Evolutionary conservation across 2,797 vertebrate genomes (phyloP), one percentile per base, ranked within the genome.

Genomic region (Anguilla marmorata): DNA sequence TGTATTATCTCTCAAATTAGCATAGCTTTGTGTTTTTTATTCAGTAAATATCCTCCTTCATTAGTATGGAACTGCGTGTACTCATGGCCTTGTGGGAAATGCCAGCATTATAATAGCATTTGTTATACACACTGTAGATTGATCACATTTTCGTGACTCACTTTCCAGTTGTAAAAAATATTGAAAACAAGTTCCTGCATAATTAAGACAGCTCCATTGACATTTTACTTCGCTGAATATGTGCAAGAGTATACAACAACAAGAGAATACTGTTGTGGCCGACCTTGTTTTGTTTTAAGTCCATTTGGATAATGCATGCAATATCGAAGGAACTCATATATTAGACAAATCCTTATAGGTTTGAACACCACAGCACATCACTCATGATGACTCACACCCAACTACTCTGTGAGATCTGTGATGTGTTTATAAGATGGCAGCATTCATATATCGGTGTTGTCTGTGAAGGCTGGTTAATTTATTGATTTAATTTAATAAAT

Each of bases 1-100:
- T 76, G 56, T 33, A 54, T 86, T 88, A 63, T 88, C 37, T 60
- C 54, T 58, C 33, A 50, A 56, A 69, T 41, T 80, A 79, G 79
- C 79, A 54, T 48, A 9, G 66, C 86, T 85, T 58, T 82, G 37
- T 72, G 37, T 24, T 85, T 66, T 84, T 72, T n/a, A 27, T 84
- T 54, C 27, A 6, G n/a, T 74, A 74, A 86, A 74, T 86, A 45
- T 74, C 33, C n/a, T 74, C 48, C 37, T 86, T 52, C 37, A 60
- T 60, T 85, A 58, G 37, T 24, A 85, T 85, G 84, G 27, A 85
- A 45, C 27, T 37, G 79, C 11, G 2, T 80, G 76, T 80, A 4
- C 21, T 16, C 76, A 19, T 24, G 37, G 6, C 41, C 79, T 82
- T 82, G 79, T 16, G 27, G 50, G 27, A 58, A 85, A 85, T 85